Percentiles rank a stretch among this genome's conserved stretches.
These are phyloP conservation scores for Stenurella melanura DNA, from an alignment of 2,888 invertebrate species.

Conservation along the genomic window DNA sequence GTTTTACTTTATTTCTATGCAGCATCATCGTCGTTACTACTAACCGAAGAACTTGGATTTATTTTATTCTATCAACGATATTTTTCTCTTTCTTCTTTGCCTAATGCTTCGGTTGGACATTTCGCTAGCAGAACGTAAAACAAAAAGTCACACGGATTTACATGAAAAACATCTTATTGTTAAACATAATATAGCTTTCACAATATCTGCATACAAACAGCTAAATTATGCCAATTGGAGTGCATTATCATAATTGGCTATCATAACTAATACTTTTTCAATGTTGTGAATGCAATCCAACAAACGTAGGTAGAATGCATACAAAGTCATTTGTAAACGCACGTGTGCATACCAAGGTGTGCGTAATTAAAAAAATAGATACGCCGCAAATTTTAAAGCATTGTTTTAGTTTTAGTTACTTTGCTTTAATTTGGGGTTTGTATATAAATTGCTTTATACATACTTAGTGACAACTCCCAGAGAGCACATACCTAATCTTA, in stretches of 20 bases:
- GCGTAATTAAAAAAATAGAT: neutral
- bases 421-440: too few species aligned
- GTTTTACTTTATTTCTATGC: too few species aligned
- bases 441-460: too few species aligned
- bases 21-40: too few species aligned
- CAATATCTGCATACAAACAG: constrained; percentile 56
- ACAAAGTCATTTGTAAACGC: constrained; percentile 14
- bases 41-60: too few species aligned
- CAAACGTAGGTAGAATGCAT: constrained; percentile 29
- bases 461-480: too few species aligned
- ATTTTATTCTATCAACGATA: too few species aligned
- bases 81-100: neutral
- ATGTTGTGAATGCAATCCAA: constrained; percentile 40
- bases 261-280: constrained; percentile 50
- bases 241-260: constrained; percentile 59
- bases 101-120: neutral
- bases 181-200: constrained; percentile 42
- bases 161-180: constrained; percentile 44
- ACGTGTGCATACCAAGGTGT: constrained; percentile 9
- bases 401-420: too few species aligned
- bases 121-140: constrained; percentile 17
- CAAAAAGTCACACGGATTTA: constrained; percentile 26
- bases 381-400: neutral
- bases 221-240: constrained; percentile 54
- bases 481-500: too few species aligned